phyloP scores from a whole-genome alignment of 1,140 invertebrate genomes.

The Nephila pilipes region DNA sequence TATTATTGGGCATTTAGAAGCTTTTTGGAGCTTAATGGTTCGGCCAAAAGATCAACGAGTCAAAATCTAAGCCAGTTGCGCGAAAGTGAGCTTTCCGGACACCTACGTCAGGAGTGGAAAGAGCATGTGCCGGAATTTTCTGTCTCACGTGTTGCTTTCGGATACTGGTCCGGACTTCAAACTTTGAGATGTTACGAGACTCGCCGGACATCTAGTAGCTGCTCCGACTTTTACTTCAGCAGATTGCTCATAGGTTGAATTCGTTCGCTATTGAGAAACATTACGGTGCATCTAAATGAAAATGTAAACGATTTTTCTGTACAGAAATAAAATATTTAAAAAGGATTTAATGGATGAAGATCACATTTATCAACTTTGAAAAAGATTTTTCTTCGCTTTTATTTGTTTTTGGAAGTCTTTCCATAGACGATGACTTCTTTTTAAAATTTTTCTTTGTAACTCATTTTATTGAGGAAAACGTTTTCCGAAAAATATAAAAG shows the following conservation, averaged over 20 bases:
- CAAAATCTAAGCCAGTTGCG: slow-evolving; percentile 19
- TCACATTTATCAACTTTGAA: no score
- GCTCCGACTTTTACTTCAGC: neutral
- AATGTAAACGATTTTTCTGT: neutral
- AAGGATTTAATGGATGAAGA: neutral
- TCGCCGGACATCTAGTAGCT: neutral
- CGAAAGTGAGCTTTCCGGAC: slow-evolving; percentile 33
- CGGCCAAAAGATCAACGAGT: slow-evolving; percentile 10
- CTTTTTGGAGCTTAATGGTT: slow-evolving; percentile 1
- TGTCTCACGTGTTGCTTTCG: slow-evolving; percentile 24
- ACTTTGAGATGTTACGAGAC: neutral
- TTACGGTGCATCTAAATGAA: neutral
- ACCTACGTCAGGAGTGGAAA: slow-evolving; percentile 28
- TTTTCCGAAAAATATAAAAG: no score
- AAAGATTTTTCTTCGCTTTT: no score
- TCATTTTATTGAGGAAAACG: no score
- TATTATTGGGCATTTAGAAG: slow-evolving; percentile 10
- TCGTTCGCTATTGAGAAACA: neutral
- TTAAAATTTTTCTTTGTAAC: no score
- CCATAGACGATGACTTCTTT: no score
- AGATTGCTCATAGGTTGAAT: neutral
- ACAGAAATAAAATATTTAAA: neutral
- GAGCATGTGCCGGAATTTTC: slow-evolving; percentile 40
- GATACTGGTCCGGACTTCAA: neutral
- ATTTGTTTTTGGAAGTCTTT: no score